These are phyloP conservation scores for Strigops habroptila DNA, from an alignment of 2,113 vertebrate species.

Conservation along the genomic window DNA sequence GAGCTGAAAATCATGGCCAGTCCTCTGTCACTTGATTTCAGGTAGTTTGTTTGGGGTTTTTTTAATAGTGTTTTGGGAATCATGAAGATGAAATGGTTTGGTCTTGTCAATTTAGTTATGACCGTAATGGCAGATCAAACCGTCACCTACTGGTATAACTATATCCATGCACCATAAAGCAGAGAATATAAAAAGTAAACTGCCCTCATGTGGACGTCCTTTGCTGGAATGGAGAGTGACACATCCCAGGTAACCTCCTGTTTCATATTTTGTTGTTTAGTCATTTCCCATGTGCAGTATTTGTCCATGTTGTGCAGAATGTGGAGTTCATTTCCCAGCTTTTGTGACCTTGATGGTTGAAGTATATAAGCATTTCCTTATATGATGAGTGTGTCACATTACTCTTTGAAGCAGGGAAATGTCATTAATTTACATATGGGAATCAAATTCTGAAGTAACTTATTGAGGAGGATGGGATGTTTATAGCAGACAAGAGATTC, in stretches of 20 bases:
- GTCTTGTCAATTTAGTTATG: not conserved
- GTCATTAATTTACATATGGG: not conserved
- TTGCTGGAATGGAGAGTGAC: not conserved
- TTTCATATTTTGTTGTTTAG: conserved; percentile 9
- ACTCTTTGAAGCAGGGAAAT: not conserved
- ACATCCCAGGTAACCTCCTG: not conserved
- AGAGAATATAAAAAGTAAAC: not conserved
- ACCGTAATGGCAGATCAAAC: not conserved
- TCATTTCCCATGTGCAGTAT: not conserved
- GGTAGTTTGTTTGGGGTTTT: not conserved
- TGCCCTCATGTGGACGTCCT: not conserved
- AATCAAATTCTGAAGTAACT: not conserved
- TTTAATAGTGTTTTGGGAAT: not conserved
- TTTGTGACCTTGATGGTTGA: not conserved
- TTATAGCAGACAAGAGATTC: not conserved
- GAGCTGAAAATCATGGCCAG: not conserved
- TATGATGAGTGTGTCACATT: not conserved
- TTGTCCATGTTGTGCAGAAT: not conserved
- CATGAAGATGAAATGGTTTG: not conserved
- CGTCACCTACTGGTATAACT: not conserved
- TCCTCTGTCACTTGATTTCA: not conserved
- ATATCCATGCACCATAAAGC: not conserved
- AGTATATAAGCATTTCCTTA: not conserved
- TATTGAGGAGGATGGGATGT: not conserved
- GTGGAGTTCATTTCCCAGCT: conserved; percentile 39